phyloP scores from a whole-genome alignment of 2,888 invertebrate genomes.

The Tetragonula carbonaria region DNA sequence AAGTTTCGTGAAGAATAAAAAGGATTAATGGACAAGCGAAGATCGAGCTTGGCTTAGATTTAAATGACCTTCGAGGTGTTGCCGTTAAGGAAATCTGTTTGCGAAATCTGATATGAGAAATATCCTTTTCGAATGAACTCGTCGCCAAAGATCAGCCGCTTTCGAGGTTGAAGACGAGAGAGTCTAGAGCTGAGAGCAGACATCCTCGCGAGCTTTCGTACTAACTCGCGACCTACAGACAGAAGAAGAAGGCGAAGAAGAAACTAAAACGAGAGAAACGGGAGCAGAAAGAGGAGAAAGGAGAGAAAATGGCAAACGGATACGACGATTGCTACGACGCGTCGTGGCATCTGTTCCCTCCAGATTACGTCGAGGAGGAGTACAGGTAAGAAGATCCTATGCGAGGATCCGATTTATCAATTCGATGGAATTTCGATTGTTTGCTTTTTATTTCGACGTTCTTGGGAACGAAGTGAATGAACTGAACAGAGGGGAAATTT shows the following conservation, averaged over 20 bases:
- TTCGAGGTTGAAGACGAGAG: constrained; percentile 54
- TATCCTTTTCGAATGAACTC: constrained; percentile 62
- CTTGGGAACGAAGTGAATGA: too few species aligned
- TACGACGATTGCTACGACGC: constrained; percentile 88
- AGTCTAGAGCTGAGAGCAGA: neutral
- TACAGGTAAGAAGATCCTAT: constrained; percentile 85
- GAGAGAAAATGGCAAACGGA: constrained; percentile 85
- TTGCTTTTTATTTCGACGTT: neutral
- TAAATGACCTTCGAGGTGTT: neutral
- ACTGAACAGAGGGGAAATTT: too few species aligned
- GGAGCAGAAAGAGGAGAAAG: constrained; percentile 6
- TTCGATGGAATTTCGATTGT: too few species aligned
- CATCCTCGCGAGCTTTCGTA: neutral
- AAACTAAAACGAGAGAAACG: neutral
- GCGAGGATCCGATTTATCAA: neutral
- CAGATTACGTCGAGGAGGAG: constrained; percentile 91
- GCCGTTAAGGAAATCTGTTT: too few species aligned
- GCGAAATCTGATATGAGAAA: neutral
- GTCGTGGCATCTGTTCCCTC: constrained; percentile 89
- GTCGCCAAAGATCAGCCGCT: constrained; percentile 67
- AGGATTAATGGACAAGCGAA: neutral
- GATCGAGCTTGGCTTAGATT: neutral
- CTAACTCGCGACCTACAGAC: neutral
- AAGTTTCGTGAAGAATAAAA: too few species aligned
- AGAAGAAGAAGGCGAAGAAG: neutral